These are phyloP conservation scores for Trissolcus japonicus DNA, from an alignment of 2,888 invertebrate genomes.

Conservation along the genomic window DNA sequence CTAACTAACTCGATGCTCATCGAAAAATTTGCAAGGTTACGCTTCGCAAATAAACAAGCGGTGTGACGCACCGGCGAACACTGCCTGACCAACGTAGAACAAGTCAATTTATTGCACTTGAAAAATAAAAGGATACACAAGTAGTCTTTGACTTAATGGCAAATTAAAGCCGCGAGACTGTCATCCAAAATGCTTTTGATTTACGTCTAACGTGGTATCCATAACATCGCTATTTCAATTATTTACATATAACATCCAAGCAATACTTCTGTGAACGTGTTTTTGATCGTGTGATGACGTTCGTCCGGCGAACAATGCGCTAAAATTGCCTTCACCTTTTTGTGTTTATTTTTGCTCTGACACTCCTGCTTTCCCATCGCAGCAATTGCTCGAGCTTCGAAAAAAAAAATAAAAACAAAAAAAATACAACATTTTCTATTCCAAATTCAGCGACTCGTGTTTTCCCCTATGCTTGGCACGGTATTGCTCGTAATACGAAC, in stretches of 20 bases:
- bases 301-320: constrained; percentile 44
- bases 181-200: constrained; percentile 37
- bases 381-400: constrained; percentile 59
- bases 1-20: constrained; percentile 7
- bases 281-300: constrained; percentile 24
- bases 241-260: constrained; percentile 57
- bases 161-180: constrained; percentile 60
- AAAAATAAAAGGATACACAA: constrained; percentile 58
- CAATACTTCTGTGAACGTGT: constrained; percentile 20
- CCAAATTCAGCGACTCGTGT: constrained; percentile 19
- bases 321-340: constrained; percentile 24
- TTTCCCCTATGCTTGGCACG: constrained; percentile 51
- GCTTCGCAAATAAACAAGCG: constrained; percentile 20
- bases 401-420: constrained; percentile 37
- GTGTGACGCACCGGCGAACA: constrained; percentile 18
- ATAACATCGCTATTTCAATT: constrained; percentile 47
- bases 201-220: constrained; percentile 51
- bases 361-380: constrained; percentile 36
- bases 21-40: constrained; percentile 9
- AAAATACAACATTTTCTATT: constrained; percentile 22
- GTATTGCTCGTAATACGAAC: constrained; percentile 51
- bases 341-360: constrained; percentile 31
- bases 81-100: background rate
- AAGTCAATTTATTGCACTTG: constrained; percentile 61
- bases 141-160: constrained; percentile 64